These are phyloP conservation scores for Phyllostomus hastatus DNA, from an alignment of 2,113 vertebrate genomes.

Conservation along the genomic window DNA sequence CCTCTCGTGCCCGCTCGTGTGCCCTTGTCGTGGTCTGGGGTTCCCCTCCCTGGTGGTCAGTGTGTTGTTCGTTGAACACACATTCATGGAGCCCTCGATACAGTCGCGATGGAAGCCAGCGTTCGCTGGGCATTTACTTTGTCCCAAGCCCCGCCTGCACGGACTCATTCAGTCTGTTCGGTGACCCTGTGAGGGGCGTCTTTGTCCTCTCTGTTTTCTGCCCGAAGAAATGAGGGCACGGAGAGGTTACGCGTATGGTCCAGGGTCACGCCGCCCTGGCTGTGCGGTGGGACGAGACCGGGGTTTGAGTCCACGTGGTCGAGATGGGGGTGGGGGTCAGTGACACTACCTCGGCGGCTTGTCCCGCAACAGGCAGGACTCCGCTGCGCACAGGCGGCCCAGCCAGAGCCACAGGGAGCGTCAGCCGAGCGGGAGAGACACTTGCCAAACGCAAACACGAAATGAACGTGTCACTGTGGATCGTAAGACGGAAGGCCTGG, in stretches of 20 bases:
- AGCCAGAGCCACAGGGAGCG: accelerated
- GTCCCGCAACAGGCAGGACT: accelerated
- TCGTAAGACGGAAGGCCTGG: too few species aligned
- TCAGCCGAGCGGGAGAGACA: not conserved
- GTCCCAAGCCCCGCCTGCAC: accelerated
- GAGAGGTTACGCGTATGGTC: too few species aligned
- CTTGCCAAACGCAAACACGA: accelerated
- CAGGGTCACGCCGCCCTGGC: accelerated
- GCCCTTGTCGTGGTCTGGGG: too few species aligned
- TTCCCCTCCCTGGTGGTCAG: not conserved
- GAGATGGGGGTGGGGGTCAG: accelerated
- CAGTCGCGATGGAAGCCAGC: accelerated
- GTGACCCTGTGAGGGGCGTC: accelerated
- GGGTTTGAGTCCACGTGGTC: too few species aligned
- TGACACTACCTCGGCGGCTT: accelerated
- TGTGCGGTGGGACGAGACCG: accelerated
- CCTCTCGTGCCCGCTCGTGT: too few species aligned
- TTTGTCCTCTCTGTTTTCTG: not conserved
- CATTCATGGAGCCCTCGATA: not conserved
- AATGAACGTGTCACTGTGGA: not conserved
- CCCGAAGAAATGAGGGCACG: not conserved
- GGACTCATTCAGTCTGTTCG: not conserved
- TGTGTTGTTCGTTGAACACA: not conserved
- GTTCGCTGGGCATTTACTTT: not conserved
- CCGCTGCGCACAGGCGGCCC: accelerated